phyloP scores from a whole-genome alignment of 2,888 invertebrate genomes.

The Cactoblastis cactorum region DNA sequence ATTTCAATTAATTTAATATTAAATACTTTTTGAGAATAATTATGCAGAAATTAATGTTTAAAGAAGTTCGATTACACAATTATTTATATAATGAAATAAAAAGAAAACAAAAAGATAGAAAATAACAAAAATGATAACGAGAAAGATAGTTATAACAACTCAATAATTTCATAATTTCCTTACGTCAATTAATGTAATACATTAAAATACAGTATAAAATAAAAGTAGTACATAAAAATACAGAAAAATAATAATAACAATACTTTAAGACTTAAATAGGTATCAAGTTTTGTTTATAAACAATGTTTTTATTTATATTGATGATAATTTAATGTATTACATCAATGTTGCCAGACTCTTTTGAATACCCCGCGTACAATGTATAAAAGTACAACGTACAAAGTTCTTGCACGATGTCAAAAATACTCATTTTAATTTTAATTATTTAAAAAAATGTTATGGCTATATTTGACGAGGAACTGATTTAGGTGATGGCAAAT shows the following conservation, averaged over 20 bases:
- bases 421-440: neutral
- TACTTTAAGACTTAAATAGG: no score
- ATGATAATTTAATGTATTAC: neutral
- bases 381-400: neutral
- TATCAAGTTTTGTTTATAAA: no score
- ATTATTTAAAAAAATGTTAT: neutral
- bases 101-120: neutral
- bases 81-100: neutral
- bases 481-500: conserved; percentile 3
- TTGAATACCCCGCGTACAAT: neutral
- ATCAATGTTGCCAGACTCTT: neutral
- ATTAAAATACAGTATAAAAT: neutral
- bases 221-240: neutral
- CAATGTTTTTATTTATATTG: no score
- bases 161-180: neutral
- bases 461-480: neutral
- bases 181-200: conserved; percentile 6
- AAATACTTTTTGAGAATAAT: neutral
- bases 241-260: no score
- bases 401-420: neutral
- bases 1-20: conserved; percentile 17
- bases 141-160: neutral
- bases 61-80: neutral
- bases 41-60: neutral
- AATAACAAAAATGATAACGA: neutral